Evolutionary conservation across 2,797 vertebrate genomes (phyloP).

Genomic region (Hippoglossus hippoglossus): DNA sequence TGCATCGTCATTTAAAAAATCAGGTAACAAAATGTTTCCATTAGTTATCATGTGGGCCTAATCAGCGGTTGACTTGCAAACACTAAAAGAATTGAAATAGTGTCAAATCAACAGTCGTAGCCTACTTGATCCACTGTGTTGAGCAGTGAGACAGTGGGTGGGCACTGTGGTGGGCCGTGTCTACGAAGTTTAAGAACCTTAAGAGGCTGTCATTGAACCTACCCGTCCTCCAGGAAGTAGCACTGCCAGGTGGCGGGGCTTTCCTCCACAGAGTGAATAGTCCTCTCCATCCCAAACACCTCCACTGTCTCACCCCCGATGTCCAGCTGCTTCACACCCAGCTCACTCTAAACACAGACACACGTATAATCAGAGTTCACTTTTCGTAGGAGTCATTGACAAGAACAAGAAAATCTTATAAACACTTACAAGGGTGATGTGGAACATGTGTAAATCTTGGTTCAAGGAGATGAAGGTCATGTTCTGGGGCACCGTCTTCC

Average conservation of each 20-base stretch:
- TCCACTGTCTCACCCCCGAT: slow-evolving; percentile 76
- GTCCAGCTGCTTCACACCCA: slow-evolving; percentile 82
- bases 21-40: background rate
- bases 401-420: background rate
- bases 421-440: slow-evolving; percentile 86
- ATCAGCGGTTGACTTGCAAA: background rate
- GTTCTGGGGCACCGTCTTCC: slow-evolving; percentile 75
- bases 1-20: background rate
- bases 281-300: slow-evolving; percentile 88
- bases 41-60: background rate
- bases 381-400: background rate
- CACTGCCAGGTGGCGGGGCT: slow-evolving; percentile 83
- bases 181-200: background rate
- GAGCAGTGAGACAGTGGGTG: background rate
- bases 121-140: background rate
- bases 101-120: background rate
- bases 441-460: slow-evolving; percentile 76
- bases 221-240: slow-evolving; percentile 92
- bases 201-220: slow-evolving; percentile 30
- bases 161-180: background rate
- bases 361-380: background rate
- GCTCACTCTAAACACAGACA: slow-evolving; percentile 75
- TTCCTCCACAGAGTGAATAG: slow-evolving; percentile 61
- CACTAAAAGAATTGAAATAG: background rate
- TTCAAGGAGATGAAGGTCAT: slow-evolving; percentile 87